Conservation (phyloP, 2,113 vertebrate species). For the Thryonomys swinderianus region DNA sequence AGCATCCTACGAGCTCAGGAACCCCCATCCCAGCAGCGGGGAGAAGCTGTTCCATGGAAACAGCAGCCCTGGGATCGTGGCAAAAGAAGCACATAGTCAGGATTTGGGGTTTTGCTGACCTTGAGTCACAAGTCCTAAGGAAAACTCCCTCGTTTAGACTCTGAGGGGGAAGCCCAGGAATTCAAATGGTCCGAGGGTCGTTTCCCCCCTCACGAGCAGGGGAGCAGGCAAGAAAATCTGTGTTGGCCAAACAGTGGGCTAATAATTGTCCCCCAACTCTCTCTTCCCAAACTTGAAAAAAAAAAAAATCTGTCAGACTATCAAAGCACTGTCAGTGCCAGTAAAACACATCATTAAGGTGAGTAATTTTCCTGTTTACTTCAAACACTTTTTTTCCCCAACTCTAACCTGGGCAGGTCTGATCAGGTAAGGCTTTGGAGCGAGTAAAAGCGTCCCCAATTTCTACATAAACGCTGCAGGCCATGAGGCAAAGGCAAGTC, state of each 20-base stretch:
- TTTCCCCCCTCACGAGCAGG: neutral
- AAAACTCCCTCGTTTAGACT: conserved; percentile 24
- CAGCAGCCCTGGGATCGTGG: neutral
- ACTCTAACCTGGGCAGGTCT: conserved; percentile 92
- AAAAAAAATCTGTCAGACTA: conserved; percentile 83
- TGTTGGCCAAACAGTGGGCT: conserved; percentile 29
- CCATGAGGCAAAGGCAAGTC: conserved; percentile 94
- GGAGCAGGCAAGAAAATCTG: neutral
- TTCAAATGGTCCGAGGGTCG: neutral
- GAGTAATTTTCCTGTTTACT: conserved; percentile 92
- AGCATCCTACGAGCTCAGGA: neutral
- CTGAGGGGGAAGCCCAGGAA: neutral
- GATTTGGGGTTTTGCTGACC: neutral
- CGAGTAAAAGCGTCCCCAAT: conserved; percentile 91
- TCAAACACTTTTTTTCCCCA: conserved; percentile 84
- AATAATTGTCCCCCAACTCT: conserved; percentile 38
- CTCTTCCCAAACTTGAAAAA: conserved; percentile 62
- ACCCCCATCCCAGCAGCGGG: too few species aligned
- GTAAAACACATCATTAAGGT: conserved; percentile 88
- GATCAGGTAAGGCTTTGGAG: conserved; percentile 90
- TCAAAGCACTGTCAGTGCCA: conserved; percentile 83
- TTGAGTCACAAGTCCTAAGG: neutral
- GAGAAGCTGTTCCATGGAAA: neutral
- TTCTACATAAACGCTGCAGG: conserved; percentile 96
- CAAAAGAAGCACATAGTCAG: neutral